Evolutionary conservation across 2,797 vertebrate genomes (phyloP).

Genomic region (Ctenopoma kingsleyae): DNA sequence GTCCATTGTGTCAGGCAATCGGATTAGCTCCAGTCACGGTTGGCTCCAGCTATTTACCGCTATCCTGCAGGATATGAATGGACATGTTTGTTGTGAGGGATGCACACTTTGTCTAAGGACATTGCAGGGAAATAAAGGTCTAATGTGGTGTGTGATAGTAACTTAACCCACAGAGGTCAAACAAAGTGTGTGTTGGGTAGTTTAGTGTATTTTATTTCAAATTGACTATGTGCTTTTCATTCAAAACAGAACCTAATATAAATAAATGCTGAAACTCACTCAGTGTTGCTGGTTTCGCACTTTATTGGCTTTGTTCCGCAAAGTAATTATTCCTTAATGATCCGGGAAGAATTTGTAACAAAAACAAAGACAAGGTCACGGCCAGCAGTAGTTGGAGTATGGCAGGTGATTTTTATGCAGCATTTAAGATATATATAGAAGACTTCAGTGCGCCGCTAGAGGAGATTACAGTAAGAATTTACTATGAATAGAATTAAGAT

Average conservation of each 20-base stretch:
- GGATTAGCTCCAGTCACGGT: slow-evolving; percentile 79
- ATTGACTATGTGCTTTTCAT: not conserved
- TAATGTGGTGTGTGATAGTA: slow-evolving; percentile 59
- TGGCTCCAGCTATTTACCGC: slow-evolving; percentile 68
- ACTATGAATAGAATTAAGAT: not conserved
- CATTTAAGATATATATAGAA: not conserved
- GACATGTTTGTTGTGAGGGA: slow-evolving; percentile 61
- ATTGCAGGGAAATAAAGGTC: slow-evolving; percentile 50
- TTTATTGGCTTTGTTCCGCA: not conserved
- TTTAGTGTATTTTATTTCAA: slow-evolving; percentile 15
- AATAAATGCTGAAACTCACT: not conserved
- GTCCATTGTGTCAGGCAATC: slow-evolving; percentile 82
- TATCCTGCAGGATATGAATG: slow-evolving; percentile 71
- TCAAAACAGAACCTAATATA: not conserved
- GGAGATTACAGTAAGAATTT: not conserved
- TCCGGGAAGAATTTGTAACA: not conserved
- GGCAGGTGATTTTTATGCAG: not conserved
- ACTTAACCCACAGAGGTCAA: slow-evolving; percentile 64
- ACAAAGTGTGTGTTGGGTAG: slow-evolving; percentile 45
- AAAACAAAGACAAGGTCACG: not conserved
- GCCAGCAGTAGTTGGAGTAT: not conserved
- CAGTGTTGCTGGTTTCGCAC: not conserved
- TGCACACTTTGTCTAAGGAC: slow-evolving; percentile 54
- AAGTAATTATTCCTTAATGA: not conserved
- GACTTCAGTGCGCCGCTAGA: not conserved